phyloP scores from a whole-genome alignment of 2,888 invertebrate genomes.

The Synergus laeviventris region DNA sequence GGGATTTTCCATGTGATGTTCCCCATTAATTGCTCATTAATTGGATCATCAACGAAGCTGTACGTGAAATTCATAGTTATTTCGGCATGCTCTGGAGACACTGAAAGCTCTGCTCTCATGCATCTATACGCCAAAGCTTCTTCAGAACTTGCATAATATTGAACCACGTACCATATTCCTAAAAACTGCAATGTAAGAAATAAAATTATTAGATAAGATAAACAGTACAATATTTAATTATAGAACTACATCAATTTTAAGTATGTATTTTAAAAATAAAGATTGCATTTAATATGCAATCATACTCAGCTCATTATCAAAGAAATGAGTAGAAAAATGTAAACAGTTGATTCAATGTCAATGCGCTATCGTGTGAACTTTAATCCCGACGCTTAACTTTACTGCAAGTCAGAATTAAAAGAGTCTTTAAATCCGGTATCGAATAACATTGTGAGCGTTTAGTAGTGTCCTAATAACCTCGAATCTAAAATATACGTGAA shows the following conservation, averaged over 20 bases:
- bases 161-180: conserved; percentile 90
- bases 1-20: conserved; percentile 93
- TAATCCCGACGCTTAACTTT: not conserved
- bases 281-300: not conserved
- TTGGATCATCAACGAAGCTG: conserved; percentile 89
- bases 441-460: not conserved
- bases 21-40: conserved; percentile 87
- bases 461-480: conserved; percentile 44
- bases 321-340: not conserved
- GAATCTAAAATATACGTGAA: conserved; percentile 41
- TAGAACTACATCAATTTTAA: not conserved
- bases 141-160: conserved; percentile 93
- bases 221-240: not conserved
- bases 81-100: conserved; percentile 78
- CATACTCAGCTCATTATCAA: not conserved
- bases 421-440: not conserved
- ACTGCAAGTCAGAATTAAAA: not conserved
- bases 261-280: too few species aligned
- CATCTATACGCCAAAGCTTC: conserved; percentile 91
- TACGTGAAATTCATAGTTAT: conserved; percentile 94
- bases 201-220: not conserved
- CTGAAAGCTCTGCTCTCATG: conserved; percentile 86
- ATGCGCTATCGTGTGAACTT: conserved; percentile 1
- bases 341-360: not conserved
- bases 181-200: conserved; percentile 81